Conservation (phyloP, 2,113 vertebrate species). For the Caretta caretta region DNA sequence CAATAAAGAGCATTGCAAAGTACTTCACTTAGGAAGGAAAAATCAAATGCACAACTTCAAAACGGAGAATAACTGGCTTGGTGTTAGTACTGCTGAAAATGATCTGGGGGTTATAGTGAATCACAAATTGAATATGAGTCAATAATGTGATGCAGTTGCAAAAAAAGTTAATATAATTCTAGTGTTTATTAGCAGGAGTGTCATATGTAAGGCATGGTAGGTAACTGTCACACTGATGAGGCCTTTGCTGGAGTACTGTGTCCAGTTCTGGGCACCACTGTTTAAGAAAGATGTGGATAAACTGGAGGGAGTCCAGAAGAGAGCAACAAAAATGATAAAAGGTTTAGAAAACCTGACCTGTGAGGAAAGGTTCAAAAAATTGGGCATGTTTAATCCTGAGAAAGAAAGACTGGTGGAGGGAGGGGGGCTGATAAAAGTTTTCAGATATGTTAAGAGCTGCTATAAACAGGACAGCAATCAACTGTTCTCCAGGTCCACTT, state of each 20-base stretch:
- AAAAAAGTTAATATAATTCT: neutral
- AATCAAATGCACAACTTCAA: neutral
- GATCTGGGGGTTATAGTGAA: too few relatives aligned
- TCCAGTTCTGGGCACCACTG: neutral
- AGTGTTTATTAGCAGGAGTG: neutral
- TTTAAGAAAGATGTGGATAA: neutral
- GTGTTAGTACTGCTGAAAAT: neutral
- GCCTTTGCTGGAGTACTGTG: neutral
- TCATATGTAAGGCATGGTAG: neutral
- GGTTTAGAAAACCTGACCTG: neutral
- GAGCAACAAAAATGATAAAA: neutral
- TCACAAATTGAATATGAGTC: neutral
- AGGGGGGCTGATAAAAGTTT: neutral
- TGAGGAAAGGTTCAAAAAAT: neutral
- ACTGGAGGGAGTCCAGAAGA: neutral
- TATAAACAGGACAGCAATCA: neutral
- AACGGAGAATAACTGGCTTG: neutral
- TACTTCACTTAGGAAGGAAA: neutral
- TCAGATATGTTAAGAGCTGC: neutral
- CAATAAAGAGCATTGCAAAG: neutral
- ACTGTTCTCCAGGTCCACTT: neutral
- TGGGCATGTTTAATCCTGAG: neutral
- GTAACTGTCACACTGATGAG: neutral
- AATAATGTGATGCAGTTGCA: neutral
- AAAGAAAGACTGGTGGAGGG: neutral